Percentiles rank a stretch among this genome's conserved stretches.
phyloP scores from a whole-genome alignment of 1,140 invertebrate genomes.

The Nasonia giraulti region DNA sequence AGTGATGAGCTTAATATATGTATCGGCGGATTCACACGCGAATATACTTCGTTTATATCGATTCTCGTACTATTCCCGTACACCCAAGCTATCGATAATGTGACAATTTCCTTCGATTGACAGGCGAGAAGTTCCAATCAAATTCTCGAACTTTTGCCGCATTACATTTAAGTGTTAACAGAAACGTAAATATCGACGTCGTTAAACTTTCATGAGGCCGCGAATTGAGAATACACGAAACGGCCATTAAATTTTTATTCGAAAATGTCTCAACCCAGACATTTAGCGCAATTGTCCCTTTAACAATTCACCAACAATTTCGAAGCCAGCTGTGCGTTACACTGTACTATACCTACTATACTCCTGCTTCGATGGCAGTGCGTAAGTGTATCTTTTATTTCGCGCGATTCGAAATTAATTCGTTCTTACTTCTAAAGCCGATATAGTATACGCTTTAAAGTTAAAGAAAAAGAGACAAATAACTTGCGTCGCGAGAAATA shows the following conservation, averaged over 20 bases:
- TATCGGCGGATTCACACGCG: no score
- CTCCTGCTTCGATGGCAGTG: background rate
- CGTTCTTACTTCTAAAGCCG: background rate
- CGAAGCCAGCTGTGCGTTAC: no score
- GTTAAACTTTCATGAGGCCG: background rate
- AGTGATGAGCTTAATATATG: no score
- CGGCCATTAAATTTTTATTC: conserved; percentile 28
- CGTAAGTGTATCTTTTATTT: background rate
- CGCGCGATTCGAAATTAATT: background rate
- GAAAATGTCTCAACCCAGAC: background rate
- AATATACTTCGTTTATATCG: no score
- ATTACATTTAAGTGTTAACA: background rate
- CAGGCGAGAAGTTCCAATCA: no score
- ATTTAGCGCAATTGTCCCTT: conserved; percentile 23
- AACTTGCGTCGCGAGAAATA: background rate
- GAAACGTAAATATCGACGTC: background rate
- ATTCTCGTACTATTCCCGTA: no score
- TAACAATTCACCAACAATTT: conserved; percentile 10
- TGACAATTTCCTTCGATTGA: no score
- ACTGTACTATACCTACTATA: background rate
- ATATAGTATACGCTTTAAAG: background rate
- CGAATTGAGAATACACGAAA: conserved; percentile 27
- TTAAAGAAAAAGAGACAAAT: background rate
- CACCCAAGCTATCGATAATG: no score
- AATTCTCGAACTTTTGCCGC: background rate